Percentiles rank a stretch among this genome's conserved stretches.
These are phyloP conservation scores for Diadophis punctatus DNA, from an alignment of 2,113 vertebrate genomes.

Conservation along the genomic window DNA sequence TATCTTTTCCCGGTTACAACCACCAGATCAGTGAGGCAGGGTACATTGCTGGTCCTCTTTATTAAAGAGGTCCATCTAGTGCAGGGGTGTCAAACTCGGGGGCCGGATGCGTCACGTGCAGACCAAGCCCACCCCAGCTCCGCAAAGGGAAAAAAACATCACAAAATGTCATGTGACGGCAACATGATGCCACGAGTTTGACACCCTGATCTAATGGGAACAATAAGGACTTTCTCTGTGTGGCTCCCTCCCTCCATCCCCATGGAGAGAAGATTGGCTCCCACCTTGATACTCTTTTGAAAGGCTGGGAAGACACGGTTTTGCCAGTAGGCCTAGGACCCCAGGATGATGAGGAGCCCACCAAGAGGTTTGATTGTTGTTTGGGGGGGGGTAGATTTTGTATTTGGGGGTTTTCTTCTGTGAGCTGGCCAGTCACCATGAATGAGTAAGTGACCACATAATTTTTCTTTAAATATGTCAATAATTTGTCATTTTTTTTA, in stretches of 20 bases:
- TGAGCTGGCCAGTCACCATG: background rate
- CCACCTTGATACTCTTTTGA: background rate
- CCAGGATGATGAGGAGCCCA: background rate
- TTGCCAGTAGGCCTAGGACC: background rate
- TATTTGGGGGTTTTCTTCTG: background rate
- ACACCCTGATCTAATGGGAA: no score
- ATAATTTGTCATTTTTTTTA: background rate
- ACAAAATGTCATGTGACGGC: no score
- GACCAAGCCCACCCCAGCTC: no score
- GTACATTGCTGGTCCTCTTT: background rate
- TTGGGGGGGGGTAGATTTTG: background rate
- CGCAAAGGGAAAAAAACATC: no score
- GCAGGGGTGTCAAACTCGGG: no score
- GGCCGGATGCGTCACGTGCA: no score
- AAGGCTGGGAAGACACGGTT: background rate
- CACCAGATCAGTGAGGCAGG: background rate
- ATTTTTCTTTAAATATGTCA: background rate
- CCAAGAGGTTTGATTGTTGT: background rate
- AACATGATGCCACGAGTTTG: no score
- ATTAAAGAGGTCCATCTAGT: background rate
- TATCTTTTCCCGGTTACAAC: background rate
- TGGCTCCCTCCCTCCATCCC: background rate
- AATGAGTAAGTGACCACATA: background rate
- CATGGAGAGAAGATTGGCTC: no score
- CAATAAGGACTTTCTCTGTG: no score